phyloP scores from a whole-genome alignment of 2,797 vertebrate species.

The Enteromius argenteus region DNA sequence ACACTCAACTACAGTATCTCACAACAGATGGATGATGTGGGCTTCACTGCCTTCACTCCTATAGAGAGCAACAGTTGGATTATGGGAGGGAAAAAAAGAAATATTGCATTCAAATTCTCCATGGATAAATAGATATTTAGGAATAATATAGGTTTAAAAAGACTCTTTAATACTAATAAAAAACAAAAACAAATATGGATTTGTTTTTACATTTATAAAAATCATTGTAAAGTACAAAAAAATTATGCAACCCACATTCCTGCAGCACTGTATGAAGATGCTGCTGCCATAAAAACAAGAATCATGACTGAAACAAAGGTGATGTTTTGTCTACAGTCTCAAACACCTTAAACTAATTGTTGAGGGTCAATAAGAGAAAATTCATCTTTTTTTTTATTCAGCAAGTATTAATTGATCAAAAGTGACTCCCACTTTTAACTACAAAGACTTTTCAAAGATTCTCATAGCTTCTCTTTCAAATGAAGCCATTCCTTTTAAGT shows the following conservation, averaged over 20 bases:
- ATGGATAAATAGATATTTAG: not conserved
- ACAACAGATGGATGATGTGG: conserved; percentile 20
- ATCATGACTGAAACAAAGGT: not conserved
- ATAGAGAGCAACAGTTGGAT: not conserved
- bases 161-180: no score
- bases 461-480: not conserved
- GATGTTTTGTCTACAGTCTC: not conserved
- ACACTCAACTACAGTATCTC: not conserved
- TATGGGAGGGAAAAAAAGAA: not conserved
- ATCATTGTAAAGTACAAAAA: not conserved
- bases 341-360: not conserved
- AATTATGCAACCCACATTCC: not conserved
- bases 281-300: not conserved
- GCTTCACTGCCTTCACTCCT: not conserved
- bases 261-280: not conserved
- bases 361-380: not conserved
- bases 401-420: not conserved
- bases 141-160: not conserved
- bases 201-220: not conserved
- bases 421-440: no score
- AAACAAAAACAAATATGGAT: no score
- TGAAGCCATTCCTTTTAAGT: not conserved
- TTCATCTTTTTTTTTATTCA: not conserved
- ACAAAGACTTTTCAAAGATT: not conserved
- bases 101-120: not conserved